These are phyloP conservation scores for Pitangus sulphuratus DNA, from an alignment of 2,797 vertebrate genomes.

Conservation along the genomic window DNA sequence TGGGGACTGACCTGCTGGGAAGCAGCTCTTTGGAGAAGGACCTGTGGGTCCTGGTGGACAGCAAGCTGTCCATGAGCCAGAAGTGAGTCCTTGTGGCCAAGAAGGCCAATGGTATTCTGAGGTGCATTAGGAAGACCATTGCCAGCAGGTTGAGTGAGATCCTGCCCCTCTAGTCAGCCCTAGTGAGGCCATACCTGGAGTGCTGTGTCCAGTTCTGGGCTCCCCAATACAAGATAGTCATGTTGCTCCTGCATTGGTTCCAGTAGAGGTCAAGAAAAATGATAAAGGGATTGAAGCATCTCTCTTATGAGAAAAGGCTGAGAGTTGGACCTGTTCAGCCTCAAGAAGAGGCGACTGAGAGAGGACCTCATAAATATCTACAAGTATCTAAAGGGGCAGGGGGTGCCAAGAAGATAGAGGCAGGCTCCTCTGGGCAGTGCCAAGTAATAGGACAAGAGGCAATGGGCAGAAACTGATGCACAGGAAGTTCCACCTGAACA, in stretches of 20 bases:
- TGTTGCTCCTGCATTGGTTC: neutral
- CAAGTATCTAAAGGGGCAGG: neutral
- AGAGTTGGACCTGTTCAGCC: neutral
- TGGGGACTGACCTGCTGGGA: neutral
- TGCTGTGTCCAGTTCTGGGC: neutral
- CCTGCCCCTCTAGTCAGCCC: neutral
- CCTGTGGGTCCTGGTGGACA: neutral
- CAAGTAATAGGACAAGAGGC: neutral
- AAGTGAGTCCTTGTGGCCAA: neutral
- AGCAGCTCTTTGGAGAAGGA: neutral
- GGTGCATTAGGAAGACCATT: accelerated
- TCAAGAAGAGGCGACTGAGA: accelerated
- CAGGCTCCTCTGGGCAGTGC: neutral
- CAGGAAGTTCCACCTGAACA: neutral
- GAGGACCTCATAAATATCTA: neutral
- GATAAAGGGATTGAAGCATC: neutral
- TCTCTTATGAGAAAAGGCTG: neutral
- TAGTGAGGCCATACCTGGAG: neutral
- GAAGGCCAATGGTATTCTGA: neutral
- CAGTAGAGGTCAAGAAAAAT: neutral
- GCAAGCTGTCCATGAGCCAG: neutral
- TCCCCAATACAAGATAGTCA: neutral
- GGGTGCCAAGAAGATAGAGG: neutral
- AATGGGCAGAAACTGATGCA: neutral
- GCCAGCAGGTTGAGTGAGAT: neutral